These are phyloP conservation scores for Rallus crepitans DNA, from an alignment of 2,797 vertebrate species.

Conservation along the genomic window DNA sequence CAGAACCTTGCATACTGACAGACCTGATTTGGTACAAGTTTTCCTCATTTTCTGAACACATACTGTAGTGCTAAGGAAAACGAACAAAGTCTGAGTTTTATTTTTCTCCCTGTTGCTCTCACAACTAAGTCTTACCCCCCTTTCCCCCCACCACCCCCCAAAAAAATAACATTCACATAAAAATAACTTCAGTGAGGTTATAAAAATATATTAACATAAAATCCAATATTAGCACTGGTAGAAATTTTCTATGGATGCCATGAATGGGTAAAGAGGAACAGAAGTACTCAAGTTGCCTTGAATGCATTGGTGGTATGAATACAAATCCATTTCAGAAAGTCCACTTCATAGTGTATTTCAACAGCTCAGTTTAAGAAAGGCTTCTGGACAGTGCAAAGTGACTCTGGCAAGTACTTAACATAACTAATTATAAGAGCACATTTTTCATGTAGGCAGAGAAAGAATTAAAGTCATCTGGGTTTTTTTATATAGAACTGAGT, in stretches of 20 bases:
- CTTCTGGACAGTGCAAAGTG: neutral
- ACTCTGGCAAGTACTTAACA: slow-evolving; percentile 8
- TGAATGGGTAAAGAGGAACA: neutral
- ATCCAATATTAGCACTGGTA: neutral
- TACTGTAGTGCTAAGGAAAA: neutral
- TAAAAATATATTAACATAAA: neutral
- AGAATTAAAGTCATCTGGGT: neutral
- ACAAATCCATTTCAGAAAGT: neutral
- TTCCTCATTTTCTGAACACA: neutral
- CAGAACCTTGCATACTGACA: neutral
- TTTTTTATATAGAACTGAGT: neutral
- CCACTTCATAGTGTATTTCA: neutral
- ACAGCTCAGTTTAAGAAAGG: neutral
- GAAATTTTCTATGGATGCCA: neutral
- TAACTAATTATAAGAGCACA: neutral
- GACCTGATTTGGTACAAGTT: neutral
- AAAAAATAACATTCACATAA: neutral
- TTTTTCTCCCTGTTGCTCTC: neutral
- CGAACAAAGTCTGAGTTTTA: neutral
- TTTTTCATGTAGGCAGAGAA: neutral
- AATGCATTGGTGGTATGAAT: neutral
- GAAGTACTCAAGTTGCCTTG: neutral
- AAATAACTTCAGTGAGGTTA: neutral
- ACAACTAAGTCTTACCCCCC: neutral
- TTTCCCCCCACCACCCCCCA: too few species aligned